These are phyloP conservation scores for Sus cebifrons DNA, from an alignment of 2,797 vertebrate genomes.

Conservation along the genomic window DNA sequence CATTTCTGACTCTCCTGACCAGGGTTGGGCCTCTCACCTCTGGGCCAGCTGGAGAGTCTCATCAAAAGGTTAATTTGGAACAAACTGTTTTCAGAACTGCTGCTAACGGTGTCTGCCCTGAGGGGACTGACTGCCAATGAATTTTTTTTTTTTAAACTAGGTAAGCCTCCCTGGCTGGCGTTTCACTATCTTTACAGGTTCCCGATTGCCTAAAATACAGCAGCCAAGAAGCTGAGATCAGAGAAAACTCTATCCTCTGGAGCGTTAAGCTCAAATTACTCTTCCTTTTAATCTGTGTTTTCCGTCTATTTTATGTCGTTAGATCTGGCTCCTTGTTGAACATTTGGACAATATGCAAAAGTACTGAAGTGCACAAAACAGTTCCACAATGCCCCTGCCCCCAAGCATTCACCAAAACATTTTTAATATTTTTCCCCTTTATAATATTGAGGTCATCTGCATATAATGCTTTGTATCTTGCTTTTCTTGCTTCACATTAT, in stretches of 20 bases:
- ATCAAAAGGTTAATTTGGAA: constrained; percentile 76
- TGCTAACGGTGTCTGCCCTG: constrained; percentile 77
- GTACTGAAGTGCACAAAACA: background rate
- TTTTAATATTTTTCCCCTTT: background rate
- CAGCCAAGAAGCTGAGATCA: background rate
- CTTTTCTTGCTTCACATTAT: background rate
- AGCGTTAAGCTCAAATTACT: background rate
- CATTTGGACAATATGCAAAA: background rate
- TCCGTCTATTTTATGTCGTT: background rate
- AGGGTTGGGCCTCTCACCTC: background rate
- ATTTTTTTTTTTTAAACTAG: constrained; percentile 48
- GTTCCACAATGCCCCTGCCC: background rate
- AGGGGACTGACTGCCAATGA: constrained; percentile 64
- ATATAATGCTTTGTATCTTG: background rate
- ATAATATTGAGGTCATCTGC: background rate
- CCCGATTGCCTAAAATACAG: background rate
- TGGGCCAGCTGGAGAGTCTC: background rate
- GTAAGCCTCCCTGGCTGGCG: constrained; percentile 13
- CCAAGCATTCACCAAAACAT: background rate
- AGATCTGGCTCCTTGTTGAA: background rate
- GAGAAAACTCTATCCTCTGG: background rate
- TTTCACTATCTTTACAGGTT: constrained; percentile 43
- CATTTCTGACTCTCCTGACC: background rate
- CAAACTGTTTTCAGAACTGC: constrained; percentile 75
- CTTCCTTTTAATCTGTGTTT: background rate